A percentile compares a stretch with the other conserved stretches of the same genome.
Evolutionary conservation across 2,113 vertebrate genomes (phyloP).

Genomic region (Stegastes partitus): DNA sequence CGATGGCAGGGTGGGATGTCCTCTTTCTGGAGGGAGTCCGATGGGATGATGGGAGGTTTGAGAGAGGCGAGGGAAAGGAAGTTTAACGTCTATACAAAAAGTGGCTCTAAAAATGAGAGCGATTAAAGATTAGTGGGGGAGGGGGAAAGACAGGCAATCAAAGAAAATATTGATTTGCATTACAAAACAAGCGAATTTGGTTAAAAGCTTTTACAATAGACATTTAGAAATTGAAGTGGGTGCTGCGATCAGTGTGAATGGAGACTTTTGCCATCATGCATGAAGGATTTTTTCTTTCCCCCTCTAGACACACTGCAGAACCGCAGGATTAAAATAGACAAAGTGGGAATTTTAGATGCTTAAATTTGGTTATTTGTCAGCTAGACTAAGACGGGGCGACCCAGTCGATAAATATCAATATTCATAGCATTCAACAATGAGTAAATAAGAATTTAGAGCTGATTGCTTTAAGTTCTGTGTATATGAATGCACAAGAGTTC

Average conservation of each 20-base stretch:
- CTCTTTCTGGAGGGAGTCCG: too few relatives aligned
- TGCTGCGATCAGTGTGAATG: conserved; percentile 3
- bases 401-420: conserved; percentile 6
- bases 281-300: background rate
- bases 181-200: conserved; percentile 65
- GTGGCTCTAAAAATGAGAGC: conserved; percentile 47
- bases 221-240: conserved; percentile 19
- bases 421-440: background rate
- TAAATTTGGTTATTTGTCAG: conserved; percentile 20
- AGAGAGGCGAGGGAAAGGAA: too few relatives aligned
- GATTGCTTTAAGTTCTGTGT: background rate
- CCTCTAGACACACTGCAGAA: conserved; percentile 29
- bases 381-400: conserved; percentile 20
- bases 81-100: conserved; percentile 16
- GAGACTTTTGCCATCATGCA: conserved; percentile 40
- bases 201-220: conserved; percentile 68
- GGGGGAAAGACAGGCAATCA: conserved; percentile 21
- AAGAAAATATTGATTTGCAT: conserved; percentile 64
- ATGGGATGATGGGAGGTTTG: too few relatives aligned
- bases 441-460: background rate
- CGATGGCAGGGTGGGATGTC: conserved; percentile 74
- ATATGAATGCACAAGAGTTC: background rate
- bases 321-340: background rate
- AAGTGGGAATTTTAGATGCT: background rate
- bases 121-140: conserved; percentile 19